Base-by-base conservation (phyloP, 23 tunicate genomes). In the Botrylloides violaceus region DNA sequence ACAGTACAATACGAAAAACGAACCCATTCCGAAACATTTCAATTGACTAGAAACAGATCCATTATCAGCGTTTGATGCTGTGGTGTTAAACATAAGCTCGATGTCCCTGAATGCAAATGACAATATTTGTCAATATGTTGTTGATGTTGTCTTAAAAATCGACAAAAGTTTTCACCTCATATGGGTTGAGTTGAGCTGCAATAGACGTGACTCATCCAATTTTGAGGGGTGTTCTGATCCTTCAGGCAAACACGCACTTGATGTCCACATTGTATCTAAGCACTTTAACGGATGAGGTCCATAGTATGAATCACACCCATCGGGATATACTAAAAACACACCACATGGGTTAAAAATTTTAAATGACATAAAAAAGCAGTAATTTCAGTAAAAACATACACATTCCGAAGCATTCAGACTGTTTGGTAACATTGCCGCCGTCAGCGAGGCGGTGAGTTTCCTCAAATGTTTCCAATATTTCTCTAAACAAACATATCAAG, bases 281-380 rank as follows among this genome's bases (percentile, higher is more conserved):
- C 82, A 78, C 0, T 66, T 64, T 2, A 56, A 18, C 2, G 57
- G 59, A 53, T 78, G 82, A 22, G 82, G 82, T 32, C 82, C 82
- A 37, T 72, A 72, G 63, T 59, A 78, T 22, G 49, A 36, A 5
- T 2, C 34, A 66, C 82, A 78, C 27, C 82, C 82, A 32, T 32
- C 27, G 3, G 82, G 82, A 68, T 70, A 78, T 19, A 35, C 82
- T 78, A 31, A 36, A 43, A 23, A 66, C 22, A 39, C 3, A 76
- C n/a, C 9, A 5, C 15, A 75, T 22, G 29, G 18, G 24, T 32
- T 1, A 66, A 1, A 29, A 32, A 19, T 12, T 29, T 32, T 18
- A 66, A 0, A 23, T 12, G 36, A 21, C 62, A 71, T 12, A 6
- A 1, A 32, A 28, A 12, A 63, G n/a, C n/a, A n/a, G n/a, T n/a